A percentile compares a stretch with the other conserved stretches of the same genome.
Conservation (phyloP, 2,797 vertebrate species). For the Coranthus polyacanthus region DNA sequence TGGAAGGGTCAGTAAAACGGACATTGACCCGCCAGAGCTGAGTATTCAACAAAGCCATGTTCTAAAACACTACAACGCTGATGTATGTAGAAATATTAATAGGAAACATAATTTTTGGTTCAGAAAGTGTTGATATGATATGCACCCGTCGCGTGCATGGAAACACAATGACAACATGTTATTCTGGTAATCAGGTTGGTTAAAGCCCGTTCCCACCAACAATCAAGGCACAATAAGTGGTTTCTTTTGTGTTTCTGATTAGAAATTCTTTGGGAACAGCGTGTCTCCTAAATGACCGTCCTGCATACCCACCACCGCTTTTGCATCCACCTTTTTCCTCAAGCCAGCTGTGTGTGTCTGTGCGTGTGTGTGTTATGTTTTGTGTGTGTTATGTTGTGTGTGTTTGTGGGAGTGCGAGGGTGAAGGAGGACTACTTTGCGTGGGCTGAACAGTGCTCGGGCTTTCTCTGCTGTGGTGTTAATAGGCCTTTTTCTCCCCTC, state of each 20-base stretch:
- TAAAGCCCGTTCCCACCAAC: constrained; percentile 42
- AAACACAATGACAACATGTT: no score
- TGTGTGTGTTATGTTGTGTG: constrained; percentile 29
- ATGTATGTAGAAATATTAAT: no score
- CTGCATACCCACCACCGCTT: constrained; percentile 53
- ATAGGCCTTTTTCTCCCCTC: constrained; percentile 83
- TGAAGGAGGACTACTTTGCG: constrained; percentile 79
- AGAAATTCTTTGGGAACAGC: constrained; percentile 40
- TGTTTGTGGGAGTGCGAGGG: constrained; percentile 78
- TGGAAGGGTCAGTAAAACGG: no score
- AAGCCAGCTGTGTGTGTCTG: constrained; percentile 65
- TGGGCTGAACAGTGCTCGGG: constrained; percentile 79
- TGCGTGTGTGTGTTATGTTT: constrained; percentile 38
- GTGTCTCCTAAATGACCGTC: constrained; percentile 59
- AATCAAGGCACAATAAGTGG: constrained; percentile 37
- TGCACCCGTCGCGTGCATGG: no score
- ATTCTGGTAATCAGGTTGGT: no score
- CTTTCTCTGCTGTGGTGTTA: constrained; percentile 78
- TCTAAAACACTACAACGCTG: no score
- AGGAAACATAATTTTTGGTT: no score
- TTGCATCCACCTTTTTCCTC: constrained; percentile 46
- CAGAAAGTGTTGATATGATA: no score
- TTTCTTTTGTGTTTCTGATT: constrained; percentile 47
- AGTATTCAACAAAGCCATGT: no score
- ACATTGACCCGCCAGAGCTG: no score